Evolutionary conservation across 2,113 vertebrate species (phyloP).

Genomic region (Excalfactoria chinensis): DNA sequence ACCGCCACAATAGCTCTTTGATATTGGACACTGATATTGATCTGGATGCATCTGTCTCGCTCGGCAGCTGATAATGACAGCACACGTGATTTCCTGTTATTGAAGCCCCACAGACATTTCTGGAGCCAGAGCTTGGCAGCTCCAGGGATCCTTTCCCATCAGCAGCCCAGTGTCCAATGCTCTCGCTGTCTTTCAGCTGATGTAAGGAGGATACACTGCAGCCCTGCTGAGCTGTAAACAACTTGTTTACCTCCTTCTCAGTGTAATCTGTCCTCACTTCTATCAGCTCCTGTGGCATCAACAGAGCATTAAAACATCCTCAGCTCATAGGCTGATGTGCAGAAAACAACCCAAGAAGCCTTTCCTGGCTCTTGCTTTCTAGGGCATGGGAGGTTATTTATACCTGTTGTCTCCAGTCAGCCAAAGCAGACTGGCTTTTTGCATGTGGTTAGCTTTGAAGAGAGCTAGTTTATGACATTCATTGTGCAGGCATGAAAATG

Average conservation of each 20-base stretch:
- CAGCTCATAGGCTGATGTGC: slow-evolving; percentile 40
- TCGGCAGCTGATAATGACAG: slow-evolving; percentile 69
- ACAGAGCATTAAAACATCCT: slow-evolving; percentile 47
- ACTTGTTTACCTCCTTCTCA: slow-evolving; percentile 48
- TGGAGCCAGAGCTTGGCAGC: slow-evolving; percentile 41
- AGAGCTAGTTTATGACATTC: not conserved
- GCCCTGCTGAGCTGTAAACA: slow-evolving; percentile 36
- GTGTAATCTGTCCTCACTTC: slow-evolving; percentile 52
- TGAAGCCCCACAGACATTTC: slow-evolving; percentile 59
- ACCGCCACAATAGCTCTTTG: slow-evolving; percentile 61
- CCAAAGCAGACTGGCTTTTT: not conserved
- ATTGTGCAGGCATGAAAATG: not conserved
- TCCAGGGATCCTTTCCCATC: slow-evolving; percentile 26
- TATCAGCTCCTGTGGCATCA: slow-evolving; percentile 35
- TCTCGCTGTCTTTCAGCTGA: slow-evolving; percentile 2
- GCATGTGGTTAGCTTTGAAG: not conserved
- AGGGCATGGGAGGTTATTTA: not conserved
- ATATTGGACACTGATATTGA: slow-evolving; percentile 65
- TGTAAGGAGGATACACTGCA: slow-evolving; percentile 16
- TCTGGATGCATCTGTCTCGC: slow-evolving; percentile 68
- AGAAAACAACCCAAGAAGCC: slow-evolving; percentile 36
- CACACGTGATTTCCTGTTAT: slow-evolving; percentile 67
- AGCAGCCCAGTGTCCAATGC: not conserved
- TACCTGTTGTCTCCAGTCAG: slow-evolving; percentile 20
- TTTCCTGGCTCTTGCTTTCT: slow-evolving; percentile 17